Evolutionary conservation across 2,888 invertebrate genomes (phyloP).

Genomic region (Homarus gammarus): DNA sequence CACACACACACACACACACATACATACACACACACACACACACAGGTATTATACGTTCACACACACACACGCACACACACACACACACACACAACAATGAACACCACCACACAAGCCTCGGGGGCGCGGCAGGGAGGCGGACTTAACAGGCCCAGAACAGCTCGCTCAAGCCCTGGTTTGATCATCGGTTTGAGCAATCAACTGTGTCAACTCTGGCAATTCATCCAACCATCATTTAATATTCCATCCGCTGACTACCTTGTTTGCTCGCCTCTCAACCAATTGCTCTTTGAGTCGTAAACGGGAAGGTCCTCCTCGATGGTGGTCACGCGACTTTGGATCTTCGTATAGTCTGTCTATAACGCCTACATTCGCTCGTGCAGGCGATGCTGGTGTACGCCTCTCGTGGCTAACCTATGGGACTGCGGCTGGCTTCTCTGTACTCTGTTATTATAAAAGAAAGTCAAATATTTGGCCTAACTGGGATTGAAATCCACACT

Average conservation of each 20-base stretch:
- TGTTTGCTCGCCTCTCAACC: conserved; percentile 73
- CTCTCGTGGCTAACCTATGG: conserved; percentile 53
- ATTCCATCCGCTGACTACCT: conserved; percentile 73
- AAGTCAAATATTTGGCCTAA: conserved; percentile 73
- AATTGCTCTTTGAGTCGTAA: conserved; percentile 55
- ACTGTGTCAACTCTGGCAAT: conserved; percentile 73
- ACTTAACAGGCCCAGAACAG: conserved; percentile 64
- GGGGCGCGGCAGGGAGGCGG: conserved; percentile 28
- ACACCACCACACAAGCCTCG: conserved; percentile 57
- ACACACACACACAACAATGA: conserved; percentile 62
- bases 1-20: neutral
- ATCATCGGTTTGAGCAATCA: conserved; percentile 74
- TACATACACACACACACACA: conserved; percentile 32
- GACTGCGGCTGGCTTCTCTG: conserved; percentile 71
- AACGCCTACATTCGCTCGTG: conserved; percentile 3
- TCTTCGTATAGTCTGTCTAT: neutral
- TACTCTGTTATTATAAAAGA: conserved; percentile 73
- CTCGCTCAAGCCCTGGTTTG: conserved; percentile 66
- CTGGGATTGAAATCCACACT: conserved; percentile 74
- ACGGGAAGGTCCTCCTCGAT: conserved; percentile 14
- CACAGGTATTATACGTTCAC: conserved; percentile 32
- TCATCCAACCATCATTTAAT: conserved; percentile 75
- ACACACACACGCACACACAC: conserved; percentile 48
- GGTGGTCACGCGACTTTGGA: neutral
- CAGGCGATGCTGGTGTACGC: conserved; percentile 4